Evolutionary conservation across 2,113 vertebrate species (phyloP).

Genomic region (Albula glossodonta): DNA sequence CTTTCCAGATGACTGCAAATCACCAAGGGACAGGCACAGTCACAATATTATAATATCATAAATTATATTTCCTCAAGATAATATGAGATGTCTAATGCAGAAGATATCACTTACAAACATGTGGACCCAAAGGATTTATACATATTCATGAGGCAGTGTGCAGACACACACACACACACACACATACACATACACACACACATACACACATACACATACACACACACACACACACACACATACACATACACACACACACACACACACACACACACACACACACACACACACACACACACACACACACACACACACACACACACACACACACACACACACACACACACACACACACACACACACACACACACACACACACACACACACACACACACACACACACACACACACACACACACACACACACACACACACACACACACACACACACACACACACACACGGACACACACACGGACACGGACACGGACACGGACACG

Average conservation of each 20-base stretch:
- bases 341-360: too few relatives aligned
- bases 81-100: not conserved
- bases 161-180: not conserved
- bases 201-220: not conserved
- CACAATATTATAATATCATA: not conserved
- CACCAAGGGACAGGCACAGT: not conserved
- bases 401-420: not conserved
- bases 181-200: too few relatives aligned
- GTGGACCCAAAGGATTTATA: too few relatives aligned
- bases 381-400: not conserved
- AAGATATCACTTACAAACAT: too few relatives aligned
- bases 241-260: not conserved
- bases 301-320: too few relatives aligned
- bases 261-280: too few relatives aligned
- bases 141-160: too few relatives aligned
- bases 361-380: not conserved
- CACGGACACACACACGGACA: not conserved
- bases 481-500: not conserved
- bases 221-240: too few relatives aligned
- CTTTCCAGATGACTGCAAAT: not conserved
- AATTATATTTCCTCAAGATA: not conserved
- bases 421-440: not conserved
- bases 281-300: not conserved
- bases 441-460: slow-evolving; percentile 11
- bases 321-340: not conserved